A percentile compares a stretch with the other conserved stretches of the same genome.
These are phyloP conservation scores for Oxyteleia sp. DNA, from an alignment of 2,888 invertebrate species.

Conservation along the genomic window DNA sequence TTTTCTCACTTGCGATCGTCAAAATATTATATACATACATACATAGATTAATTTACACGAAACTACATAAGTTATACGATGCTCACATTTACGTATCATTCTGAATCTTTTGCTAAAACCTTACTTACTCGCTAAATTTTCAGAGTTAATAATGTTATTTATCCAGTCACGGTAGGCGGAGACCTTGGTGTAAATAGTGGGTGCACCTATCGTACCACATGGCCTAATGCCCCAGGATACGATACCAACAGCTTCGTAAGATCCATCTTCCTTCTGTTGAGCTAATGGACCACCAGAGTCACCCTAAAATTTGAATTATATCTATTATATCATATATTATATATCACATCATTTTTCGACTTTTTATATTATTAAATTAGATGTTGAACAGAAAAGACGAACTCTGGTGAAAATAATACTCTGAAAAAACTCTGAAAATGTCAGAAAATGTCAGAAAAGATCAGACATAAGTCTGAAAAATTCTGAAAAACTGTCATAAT, in stretches of 20 bases:
- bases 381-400: no score
- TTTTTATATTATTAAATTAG: no score
- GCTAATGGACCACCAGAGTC: conserved; percentile 89
- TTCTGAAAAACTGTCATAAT: no score
- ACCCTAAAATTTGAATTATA: conserved; percentile 88
- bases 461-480: no score
- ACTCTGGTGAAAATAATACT: no score
- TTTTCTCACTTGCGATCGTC: neutral
- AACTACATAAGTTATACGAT: neutral
- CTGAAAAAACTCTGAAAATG: no score
- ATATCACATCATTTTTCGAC: no score
- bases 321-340: no score
- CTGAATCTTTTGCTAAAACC: neutral
- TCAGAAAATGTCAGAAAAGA: no score
- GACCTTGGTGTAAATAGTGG: conserved; percentile 86
- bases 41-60: neutral
- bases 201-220: conserved; percentile 84
- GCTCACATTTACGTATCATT: neutral
- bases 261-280: conserved; percentile 86
- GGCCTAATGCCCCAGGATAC: conserved; percentile 88
- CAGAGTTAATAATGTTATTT: neutral
- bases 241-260: conserved; percentile 90
- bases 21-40: neutral
- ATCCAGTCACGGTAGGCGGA: conserved; percentile 86
- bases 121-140: neutral